A percentile compares a stretch with the other conserved stretches of the same genome.
These are phyloP conservation scores for Tamandua tetradactyla DNA, from an alignment of 2,797 vertebrate genomes.

Conservation along the genomic window DNA sequence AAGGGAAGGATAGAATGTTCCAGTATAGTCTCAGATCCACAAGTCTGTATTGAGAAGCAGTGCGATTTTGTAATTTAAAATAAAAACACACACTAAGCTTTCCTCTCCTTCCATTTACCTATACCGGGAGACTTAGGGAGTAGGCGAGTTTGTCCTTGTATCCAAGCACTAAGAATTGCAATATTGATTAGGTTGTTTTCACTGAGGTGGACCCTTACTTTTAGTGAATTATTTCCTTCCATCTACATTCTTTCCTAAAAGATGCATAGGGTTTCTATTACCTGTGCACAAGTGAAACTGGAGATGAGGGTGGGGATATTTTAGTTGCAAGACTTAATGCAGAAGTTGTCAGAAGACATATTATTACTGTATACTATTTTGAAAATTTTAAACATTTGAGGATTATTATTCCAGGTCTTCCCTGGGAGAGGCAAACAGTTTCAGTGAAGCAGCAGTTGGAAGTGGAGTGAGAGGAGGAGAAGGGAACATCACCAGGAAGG, in stretches of 20 bases:
- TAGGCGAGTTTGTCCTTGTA: neutral
- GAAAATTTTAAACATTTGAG: too few species aligned
- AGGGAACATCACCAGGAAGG: too few species aligned
- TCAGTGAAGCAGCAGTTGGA: too few species aligned
- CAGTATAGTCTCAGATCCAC: neutral
- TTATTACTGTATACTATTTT: too few species aligned
- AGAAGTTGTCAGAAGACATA: too few species aligned
- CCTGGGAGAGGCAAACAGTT: too few species aligned
- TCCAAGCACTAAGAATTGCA: neutral
- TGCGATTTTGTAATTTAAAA: neutral
- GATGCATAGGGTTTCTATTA: too few species aligned
- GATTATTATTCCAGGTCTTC: too few species aligned
- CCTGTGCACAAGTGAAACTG: too few species aligned
- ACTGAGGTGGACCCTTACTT: neutral
- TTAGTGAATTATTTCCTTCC: neutral
- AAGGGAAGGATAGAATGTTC: neutral
- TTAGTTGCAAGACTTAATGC: too few species aligned
- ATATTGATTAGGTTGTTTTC: neutral
- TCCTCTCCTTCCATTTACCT: slow-evolving; percentile 6
- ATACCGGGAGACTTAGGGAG: neutral
- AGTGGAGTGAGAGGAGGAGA: too few species aligned
- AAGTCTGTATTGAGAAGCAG: neutral
- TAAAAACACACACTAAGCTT: neutral
- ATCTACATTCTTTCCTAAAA: neutral
- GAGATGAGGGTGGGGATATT: too few species aligned